A percentile compares a stretch with the other conserved stretches of the same genome.
Conservation (phyloP, 2,797 vertebrate species). For the Apogon talboti region DNA sequence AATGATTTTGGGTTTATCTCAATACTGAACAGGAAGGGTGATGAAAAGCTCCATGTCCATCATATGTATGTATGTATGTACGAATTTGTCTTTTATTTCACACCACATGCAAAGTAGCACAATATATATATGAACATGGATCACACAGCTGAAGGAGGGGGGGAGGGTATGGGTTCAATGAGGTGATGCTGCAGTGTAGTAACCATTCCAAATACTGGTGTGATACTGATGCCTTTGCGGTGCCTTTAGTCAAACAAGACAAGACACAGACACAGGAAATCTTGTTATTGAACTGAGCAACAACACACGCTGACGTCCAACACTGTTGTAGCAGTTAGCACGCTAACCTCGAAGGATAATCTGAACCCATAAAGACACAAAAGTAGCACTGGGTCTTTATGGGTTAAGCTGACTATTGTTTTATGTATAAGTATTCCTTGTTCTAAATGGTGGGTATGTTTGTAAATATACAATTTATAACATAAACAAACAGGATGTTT, state of each 20-base stretch:
- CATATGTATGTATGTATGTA: no score
- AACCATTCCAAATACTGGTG: not conserved
- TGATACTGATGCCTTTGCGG: not conserved
- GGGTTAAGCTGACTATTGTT: not conserved
- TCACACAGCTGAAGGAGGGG: conserved; percentile 17
- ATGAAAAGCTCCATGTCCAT: not conserved
- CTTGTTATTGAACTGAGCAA: conserved; percentile 33
- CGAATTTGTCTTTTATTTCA: not conserved
- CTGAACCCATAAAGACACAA: no score
- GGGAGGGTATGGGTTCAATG: conserved; percentile 26
- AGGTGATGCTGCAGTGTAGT: conserved; percentile 10
- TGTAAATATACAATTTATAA: conserved; percentile 51
- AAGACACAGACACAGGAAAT: conserved; percentile 22
- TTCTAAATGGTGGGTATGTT: conserved; percentile 45
- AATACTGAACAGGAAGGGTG: not conserved
- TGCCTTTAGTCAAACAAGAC: conserved; percentile 23
- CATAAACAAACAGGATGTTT: conserved; percentile 45
- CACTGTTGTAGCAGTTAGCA: not conserved
- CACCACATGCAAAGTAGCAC: conserved; percentile 57
- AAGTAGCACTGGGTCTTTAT: no score
- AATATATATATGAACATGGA: conserved; percentile 23
- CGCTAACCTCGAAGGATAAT: not conserved
- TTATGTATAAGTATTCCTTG: not conserved
- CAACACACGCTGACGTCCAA: not conserved
- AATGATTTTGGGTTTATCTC: not conserved